Evolutionary conservation across 1,140 invertebrate genomes (phyloP), one percentile per base, ranked within the genome.

Genomic region (Psix sp.): DNA sequence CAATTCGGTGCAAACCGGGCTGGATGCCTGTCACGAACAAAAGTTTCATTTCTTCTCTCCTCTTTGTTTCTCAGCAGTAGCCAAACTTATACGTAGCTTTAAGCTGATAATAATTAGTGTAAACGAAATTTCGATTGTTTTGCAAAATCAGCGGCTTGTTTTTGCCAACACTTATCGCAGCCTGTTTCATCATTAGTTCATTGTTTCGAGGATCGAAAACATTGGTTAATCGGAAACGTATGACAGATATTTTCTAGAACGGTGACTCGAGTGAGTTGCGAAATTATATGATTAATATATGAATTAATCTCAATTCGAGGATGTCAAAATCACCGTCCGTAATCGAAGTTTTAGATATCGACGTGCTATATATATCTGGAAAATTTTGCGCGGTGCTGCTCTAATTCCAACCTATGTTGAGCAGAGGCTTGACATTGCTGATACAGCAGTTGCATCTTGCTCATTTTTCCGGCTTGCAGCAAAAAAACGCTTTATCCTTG

Each of bases 1-100:
- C 54, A 99, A 84, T 86, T 99, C 98, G 0, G 98, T 99, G 79
- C 96, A 98, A 6, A 96, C 95, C 3, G 98, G 98, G 77, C 96
- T 97, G 0, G 96, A 94, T 0, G 94, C 94, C 95, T 97, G 71
- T 26, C 29, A 43, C 14, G 42, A 18, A 51, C 15, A 18, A 59
- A 24, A n/a, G n/a, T n/a, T n/a, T n/a, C n/a, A n/a, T n/a, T n/a
- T n/a, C n/a, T n/a, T n/a, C n/a, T n/a, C n/a, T n/a, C n/a, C n/a
- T n/a, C n/a, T n/a, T n/a, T n/a, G n/a, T n/a, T n/a, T n/a, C n/a
- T n/a, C n/a, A n/a, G n/a, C n/a, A n/a, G n/a, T n/a, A n/a, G n/a
- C n/a, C n/a, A n/a, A n/a, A n/a, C n/a, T n/a, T n/a, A n/a, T n/a
- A n/a, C n/a, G n/a, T n/a, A n/a, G n/a, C n/a, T n/a, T n/a, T n/a